Evolutionary conservation across 2,888 invertebrate species (phyloP).

Genomic region (Drosophila kanekoi): DNA sequence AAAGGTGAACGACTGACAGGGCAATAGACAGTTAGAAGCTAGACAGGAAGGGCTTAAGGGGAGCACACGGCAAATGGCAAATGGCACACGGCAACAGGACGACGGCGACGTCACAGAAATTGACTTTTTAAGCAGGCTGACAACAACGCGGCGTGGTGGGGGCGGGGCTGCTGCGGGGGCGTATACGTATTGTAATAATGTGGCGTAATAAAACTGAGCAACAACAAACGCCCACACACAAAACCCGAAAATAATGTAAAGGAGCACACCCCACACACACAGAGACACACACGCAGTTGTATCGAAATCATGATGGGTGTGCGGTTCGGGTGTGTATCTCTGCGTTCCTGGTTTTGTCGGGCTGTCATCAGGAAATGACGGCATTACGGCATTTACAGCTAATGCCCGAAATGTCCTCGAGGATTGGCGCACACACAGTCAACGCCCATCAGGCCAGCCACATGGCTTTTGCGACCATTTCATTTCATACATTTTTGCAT

Average conservation of each 20-base stretch:
- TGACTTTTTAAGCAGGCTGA: constrained; percentile 74
- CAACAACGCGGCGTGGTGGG: constrained; percentile 7
- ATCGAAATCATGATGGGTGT: constrained; percentile 21
- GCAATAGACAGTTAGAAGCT: constrained; percentile 12
- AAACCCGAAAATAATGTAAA: constrained; percentile 16
- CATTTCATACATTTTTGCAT: constrained; percentile 67
- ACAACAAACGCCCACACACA: background rate
- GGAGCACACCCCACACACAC: constrained; percentile 7
- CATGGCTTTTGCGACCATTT: constrained; percentile 28
- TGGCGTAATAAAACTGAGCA: constrained; percentile 58
- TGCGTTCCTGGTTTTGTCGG: constrained; percentile 49
- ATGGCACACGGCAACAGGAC: constrained; percentile 57
- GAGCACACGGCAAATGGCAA: constrained; percentile 15
- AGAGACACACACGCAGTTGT: background rate
- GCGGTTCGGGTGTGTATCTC: constrained; percentile 18
- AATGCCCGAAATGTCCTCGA: constrained; percentile 76
- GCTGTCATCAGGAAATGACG: constrained; percentile 77
- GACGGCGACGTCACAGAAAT: constrained; percentile 64
- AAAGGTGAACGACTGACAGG: constrained; percentile 83
- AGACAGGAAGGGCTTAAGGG: background rate
- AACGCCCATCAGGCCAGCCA: constrained; percentile 7
- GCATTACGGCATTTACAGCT: constrained; percentile 78
- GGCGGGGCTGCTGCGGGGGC: background rate
- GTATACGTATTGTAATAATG: constrained; percentile 55
- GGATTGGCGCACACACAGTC: constrained; percentile 55